Evolutionary conservation across 2,888 invertebrate genomes (phyloP).

Genomic region (Drosophila ustulata): DNA sequence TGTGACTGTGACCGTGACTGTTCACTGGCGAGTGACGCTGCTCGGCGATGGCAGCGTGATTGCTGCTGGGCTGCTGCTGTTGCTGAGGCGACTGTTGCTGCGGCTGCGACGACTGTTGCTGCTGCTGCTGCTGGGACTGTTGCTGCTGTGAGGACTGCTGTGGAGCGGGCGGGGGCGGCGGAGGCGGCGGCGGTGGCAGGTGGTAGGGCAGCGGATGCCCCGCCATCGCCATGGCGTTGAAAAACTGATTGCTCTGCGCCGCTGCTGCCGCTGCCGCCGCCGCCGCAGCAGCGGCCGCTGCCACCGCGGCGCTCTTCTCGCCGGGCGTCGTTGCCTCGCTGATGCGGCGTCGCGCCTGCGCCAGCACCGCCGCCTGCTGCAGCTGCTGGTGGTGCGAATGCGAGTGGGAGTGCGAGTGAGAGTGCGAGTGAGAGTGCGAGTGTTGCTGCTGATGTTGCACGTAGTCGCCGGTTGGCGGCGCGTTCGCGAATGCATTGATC

Average conservation of each 20-base stretch:
- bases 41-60: neutral
- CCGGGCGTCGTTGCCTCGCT: slow-evolving; percentile 85
- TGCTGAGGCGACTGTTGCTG: slow-evolving; percentile 16
- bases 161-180: slow-evolving; percentile 83
- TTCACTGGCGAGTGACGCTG: slow-evolving; percentile 4
- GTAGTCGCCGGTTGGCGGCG: slow-evolving; percentile 75
- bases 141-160: slow-evolving; percentile 27
- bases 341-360: slow-evolving; percentile 86
- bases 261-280: slow-evolving; percentile 80
- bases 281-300: slow-evolving; percentile 72
- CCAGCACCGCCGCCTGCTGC: slow-evolving; percentile 82
- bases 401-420: slow-evolving; percentile 75
- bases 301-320: slow-evolving; percentile 81
- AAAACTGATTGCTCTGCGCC: slow-evolving; percentile 86
- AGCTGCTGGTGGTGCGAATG: slow-evolving; percentile 59
- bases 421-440: slow-evolving; percentile 7
- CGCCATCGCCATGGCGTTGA: slow-evolving; percentile 87
- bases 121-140: slow-evolving; percentile 85
- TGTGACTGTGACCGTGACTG: slow-evolving; percentile 24
- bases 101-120: slow-evolving; percentile 82
- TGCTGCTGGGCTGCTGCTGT: slow-evolving; percentile 85
- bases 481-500: slow-evolving; percentile 86
- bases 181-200: slow-evolving; percentile 88
- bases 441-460: slow-evolving; percentile 79
- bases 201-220: slow-evolving; percentile 88